These are phyloP conservation scores for Drosophila pallidifrons DNA, from an alignment of 1,140 invertebrate genomes.

Conservation along the genomic window DNA sequence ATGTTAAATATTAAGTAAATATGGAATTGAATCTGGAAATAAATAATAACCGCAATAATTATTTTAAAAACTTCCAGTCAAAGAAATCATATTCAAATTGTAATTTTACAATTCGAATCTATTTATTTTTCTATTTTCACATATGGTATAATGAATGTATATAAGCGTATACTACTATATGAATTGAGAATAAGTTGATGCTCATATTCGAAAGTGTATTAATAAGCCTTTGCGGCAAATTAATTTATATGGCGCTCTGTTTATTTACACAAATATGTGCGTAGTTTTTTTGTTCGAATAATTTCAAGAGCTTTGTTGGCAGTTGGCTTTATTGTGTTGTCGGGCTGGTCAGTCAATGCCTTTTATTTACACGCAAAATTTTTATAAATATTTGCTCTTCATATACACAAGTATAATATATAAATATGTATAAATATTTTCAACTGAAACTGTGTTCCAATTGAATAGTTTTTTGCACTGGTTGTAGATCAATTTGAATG, in stretches of 20 bases:
- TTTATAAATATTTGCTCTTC: constrained; percentile 27
- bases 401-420: constrained; percentile 4
- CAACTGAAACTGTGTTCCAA: background rate
- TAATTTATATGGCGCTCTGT: background rate
- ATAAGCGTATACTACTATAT: too few relatives aligned
- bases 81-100: background rate
- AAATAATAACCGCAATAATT: too few relatives aligned
- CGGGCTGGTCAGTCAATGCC: constrained; percentile 28
- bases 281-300: background rate
- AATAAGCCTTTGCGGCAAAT: background rate
- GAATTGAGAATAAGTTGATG: background rate
- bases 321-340: constrained; percentile 33
- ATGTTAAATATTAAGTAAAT: too few relatives aligned
- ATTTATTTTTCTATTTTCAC: too few relatives aligned
- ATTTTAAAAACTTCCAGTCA: too few relatives aligned
- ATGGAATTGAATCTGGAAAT: too few relatives aligned
- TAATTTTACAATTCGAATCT: background rate
- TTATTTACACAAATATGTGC: constrained; percentile 22
- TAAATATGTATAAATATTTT: constrained; percentile 6
- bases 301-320: constrained; percentile 22
- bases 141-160: too few relatives aligned
- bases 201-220: background rate
- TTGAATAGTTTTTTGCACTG: constrained; percentile 25
- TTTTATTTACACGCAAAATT: constrained; percentile 33
- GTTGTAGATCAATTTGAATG: constrained; percentile 29